phyloP scores from a whole-genome alignment of 2,797 vertebrate genomes.

The Mormyrops attenuatus region DNA sequence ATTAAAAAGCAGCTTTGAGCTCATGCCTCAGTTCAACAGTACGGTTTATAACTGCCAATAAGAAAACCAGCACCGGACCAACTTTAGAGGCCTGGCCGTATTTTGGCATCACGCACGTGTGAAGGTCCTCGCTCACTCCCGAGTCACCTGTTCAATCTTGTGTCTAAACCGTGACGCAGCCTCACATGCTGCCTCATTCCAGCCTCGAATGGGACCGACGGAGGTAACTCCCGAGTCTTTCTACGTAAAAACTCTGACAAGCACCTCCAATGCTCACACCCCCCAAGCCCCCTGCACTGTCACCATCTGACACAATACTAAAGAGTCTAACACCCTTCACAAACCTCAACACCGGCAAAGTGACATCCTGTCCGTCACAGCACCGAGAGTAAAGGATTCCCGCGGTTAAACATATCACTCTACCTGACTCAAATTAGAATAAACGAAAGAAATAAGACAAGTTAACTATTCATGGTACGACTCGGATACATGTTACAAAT shows the following conservation, averaged over 20 bases:
- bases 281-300: neutral
- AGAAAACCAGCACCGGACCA: neutral
- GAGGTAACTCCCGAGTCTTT: neutral
- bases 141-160: slow-evolving; percentile 12
- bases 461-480: slow-evolving; percentile 53
- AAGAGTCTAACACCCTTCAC: neutral
- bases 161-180: neutral
- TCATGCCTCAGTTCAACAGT: neutral
- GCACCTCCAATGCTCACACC: neutral
- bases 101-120: neutral
- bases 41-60: neutral
- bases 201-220: neutral
- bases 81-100: neutral
- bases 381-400: neutral
- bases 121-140: neutral
- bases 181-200: neutral
- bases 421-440: slow-evolving; percentile 41
- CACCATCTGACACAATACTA: neutral
- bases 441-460: slow-evolving; percentile 42
- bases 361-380: neutral
- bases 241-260: neutral
- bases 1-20: neutral
- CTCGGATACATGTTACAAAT: slow-evolving; percentile 52
- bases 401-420: slow-evolving; percentile 24
- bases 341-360: neutral